Evolutionary conservation across 2,888 invertebrate species (phyloP).

Genomic region (Chymomyza procnemis): DNA sequence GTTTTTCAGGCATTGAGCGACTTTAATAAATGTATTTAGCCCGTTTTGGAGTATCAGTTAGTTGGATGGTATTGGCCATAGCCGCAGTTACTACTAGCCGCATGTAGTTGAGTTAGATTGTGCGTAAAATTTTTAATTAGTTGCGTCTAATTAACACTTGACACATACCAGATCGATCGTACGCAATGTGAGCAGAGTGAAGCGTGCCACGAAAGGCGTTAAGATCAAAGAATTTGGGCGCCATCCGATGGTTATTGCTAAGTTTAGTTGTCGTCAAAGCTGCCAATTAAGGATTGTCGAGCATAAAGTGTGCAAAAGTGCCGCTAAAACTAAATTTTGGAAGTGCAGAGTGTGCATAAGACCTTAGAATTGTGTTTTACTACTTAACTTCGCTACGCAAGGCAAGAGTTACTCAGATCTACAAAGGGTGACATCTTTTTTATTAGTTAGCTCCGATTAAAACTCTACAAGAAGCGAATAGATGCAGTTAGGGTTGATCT

Average conservation of each 20-base stretch:
- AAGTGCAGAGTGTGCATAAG: no score
- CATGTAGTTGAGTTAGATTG: conserved; percentile 33
- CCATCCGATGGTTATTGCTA: background rate
- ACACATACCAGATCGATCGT: conserved; percentile 31
- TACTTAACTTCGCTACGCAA: no score
- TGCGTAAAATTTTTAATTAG: conserved; percentile 69
- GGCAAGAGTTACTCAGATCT: no score
- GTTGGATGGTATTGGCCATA: conserved; percentile 6
- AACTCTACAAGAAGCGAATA: no score
- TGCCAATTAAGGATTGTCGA: background rate
- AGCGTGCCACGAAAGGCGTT: conserved; percentile 67
- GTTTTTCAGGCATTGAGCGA: conserved; percentile 46
- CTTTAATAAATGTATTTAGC: conserved; percentile 67
- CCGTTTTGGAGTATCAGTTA: conserved; percentile 49
- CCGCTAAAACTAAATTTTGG: no score
- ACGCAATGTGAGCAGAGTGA: conserved; percentile 27
- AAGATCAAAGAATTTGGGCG: conserved; percentile 49
- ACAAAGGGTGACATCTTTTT: no score
- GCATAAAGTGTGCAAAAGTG: no score
- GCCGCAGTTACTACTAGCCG: conserved; percentile 12
- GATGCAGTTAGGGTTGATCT: no score
- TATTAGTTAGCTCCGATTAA: no score
- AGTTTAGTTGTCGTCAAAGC: background rate
- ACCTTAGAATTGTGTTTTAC: no score
- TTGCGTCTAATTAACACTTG: conserved; percentile 70